Evolutionary conservation across 2,113 vertebrate genomes (phyloP), one percentile per base, ranked within the genome.

Genomic region (Lophura nycthemera): DNA sequence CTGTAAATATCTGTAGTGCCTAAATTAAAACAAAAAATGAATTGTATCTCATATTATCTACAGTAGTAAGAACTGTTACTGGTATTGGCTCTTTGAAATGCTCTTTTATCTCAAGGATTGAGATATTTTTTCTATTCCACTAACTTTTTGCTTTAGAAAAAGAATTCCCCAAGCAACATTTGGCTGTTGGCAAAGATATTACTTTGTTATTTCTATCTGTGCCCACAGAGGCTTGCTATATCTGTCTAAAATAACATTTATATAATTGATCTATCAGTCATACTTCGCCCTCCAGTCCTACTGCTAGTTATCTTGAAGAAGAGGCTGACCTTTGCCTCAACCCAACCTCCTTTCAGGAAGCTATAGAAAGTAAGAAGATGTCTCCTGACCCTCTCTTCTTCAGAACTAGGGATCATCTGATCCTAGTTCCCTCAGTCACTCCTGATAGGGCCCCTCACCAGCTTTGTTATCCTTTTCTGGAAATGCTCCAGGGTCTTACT

Each of bases 211-310:
- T 90, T 15, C 36, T 89, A 24, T 59, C 43, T 73, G 86, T 70
- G 66, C 38, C 47, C 60, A 45, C 32, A 61, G 63, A 88, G 24
- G 8, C 63, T 89, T 88, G 59, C n/a, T 86, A n/a, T 54, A 70
- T 86, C 70, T 74, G 87, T 59, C 42, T 92, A 76, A 73, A 88
- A 86, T 76, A 56, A 76, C 27, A 48, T 70, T 76, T 91, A 73
- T 80, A 1, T 57, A 66, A 80, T 66, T 34, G 45, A 22, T 70
- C 50, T 66, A 42, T 83, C 60, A 54, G 56, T 77, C 75, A 32
- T 79, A 30, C 21, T 42, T 71, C 13, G 70, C 34, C 48, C 17
- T 32, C 52, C 25, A 54, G 52, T 54, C 25, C 14, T 54, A 29
- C 29, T 3, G 14, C 14, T 54, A 29, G 24, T 52, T 52, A 52